A percentile compares a stretch with the other conserved stretches of the same genome.
Evolutionary conservation across 2,888 invertebrate genomes (phyloP).

Genomic region (Venusia cambrica): DNA sequence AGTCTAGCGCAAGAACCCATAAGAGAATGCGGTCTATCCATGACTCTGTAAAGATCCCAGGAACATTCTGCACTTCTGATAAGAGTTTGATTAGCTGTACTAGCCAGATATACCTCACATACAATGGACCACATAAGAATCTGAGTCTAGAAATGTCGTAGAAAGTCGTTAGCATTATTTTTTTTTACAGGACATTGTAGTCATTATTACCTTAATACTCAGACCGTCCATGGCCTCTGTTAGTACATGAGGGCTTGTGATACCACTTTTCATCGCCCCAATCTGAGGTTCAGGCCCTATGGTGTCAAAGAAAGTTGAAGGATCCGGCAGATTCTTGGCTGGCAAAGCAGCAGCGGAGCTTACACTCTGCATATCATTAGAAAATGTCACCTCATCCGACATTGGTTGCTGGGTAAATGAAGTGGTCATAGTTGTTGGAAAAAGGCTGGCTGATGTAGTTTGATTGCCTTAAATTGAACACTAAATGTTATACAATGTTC

Average conservation of each 20-base stretch:
- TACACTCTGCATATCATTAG: constrained; percentile 59
- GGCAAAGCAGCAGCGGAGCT: constrained; percentile 58
- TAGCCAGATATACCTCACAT: too few relatives aligned
- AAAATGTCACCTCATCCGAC: constrained; percentile 53
- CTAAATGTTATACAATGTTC: not conserved
- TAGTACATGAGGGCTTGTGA: constrained; percentile 46
- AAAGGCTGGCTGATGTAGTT: constrained; percentile 43
- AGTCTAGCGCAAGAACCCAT: too few relatives aligned
- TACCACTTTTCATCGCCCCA: constrained; percentile 45
- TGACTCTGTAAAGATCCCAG: too few relatives aligned
- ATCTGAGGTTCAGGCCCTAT: constrained; percentile 67
- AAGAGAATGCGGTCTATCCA: too few relatives aligned
- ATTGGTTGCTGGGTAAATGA: constrained; percentile 52
- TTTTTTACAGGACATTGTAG: not conserved
- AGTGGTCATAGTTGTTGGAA: constrained; percentile 51
- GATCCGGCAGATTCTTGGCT: constrained; percentile 67
- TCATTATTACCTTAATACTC: constrained; percentile 56
- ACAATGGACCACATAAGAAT: too few relatives aligned
- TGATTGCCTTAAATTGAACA: constrained; percentile 35
- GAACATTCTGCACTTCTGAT: too few relatives aligned
- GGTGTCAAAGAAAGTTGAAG: constrained; percentile 74
- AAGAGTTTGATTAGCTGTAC: too few relatives aligned
- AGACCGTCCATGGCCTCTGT: constrained; percentile 65
- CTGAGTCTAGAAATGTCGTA: too few relatives aligned
- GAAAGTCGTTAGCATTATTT: too few relatives aligned